A percentile compares a stretch with the other conserved stretches of the same genome.
These are phyloP conservation scores for Saguinus imperator DNA, from an alignment of 2,113 vertebrate genomes.

Conservation along the genomic window DNA sequence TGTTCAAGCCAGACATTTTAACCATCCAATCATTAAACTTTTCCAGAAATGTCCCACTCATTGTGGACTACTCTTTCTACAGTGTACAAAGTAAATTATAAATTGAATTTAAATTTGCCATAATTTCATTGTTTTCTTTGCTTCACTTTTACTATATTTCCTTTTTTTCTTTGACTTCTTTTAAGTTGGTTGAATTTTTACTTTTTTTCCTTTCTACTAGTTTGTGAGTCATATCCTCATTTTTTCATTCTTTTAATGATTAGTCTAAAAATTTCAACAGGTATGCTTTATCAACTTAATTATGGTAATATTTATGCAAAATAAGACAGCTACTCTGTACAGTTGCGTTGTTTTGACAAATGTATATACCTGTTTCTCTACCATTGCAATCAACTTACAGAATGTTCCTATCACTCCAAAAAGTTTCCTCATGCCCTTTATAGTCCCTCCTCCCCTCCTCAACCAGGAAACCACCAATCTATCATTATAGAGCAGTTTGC, in stretches of 20 bases:
- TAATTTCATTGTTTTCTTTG: neutral
- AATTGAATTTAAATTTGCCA: neutral
- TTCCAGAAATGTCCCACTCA: neutral
- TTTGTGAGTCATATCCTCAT: neutral
- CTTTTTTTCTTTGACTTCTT: neutral
- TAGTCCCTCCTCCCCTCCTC: neutral
- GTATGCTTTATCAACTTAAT: constrained; percentile 20
- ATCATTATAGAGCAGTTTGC: neutral
- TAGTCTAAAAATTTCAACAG: neutral
- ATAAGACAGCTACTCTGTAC: neutral
- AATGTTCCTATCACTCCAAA: neutral
- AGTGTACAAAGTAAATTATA: neutral
- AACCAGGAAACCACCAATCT: neutral
- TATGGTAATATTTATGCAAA: neutral
- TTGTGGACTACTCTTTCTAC: neutral
- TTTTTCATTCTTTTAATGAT: constrained; percentile 29
- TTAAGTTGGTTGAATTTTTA: neutral
- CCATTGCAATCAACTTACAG: neutral
- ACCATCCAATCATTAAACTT: neutral
- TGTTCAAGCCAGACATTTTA: neutral
- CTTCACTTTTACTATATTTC: neutral
- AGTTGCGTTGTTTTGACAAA: neutral
- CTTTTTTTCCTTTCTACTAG: neutral
- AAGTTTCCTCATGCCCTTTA: neutral
- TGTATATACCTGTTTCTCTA: neutral